A percentile compares a stretch with the other conserved stretches of the same genome.
phyloP scores from a whole-genome alignment of 2,797 vertebrate genomes.

The Ctenopoma kingsleyae region DNA sequence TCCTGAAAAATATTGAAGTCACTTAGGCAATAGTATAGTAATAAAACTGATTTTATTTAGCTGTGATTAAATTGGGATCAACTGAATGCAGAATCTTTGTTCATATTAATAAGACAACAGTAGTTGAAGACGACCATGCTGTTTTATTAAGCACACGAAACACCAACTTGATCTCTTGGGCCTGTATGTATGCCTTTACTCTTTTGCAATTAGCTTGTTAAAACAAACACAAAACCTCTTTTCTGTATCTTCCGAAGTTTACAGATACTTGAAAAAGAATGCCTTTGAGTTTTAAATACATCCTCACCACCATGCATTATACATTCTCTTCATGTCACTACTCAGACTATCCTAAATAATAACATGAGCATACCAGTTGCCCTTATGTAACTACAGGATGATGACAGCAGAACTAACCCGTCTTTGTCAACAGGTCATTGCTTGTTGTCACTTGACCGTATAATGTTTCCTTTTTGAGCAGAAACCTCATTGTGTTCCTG shows the following conservation, averaged over 20 bases:
- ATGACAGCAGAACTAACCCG: constrained; percentile 60
- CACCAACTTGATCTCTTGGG: constrained; percentile 24
- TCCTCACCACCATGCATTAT: constrained; percentile 34
- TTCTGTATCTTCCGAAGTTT: constrained; percentile 20
- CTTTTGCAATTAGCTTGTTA: not conserved
- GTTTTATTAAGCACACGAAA: constrained; percentile 21
- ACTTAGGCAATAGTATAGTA: not conserved
- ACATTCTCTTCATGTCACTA: constrained; percentile 51
- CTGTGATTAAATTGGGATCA: no score
- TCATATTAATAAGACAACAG: no score
- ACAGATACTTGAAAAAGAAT: constrained; percentile 38
- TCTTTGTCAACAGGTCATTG: constrained; percentile 63
- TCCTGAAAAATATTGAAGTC: not conserved
- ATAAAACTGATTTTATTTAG: not conserved
- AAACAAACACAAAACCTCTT: constrained; percentile 15
- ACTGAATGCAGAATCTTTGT: no score
- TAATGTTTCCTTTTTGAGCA: constrained; percentile 53
- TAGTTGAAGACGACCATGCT: no score
- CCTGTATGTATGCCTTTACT: constrained; percentile 9
- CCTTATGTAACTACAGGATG: constrained; percentile 68
- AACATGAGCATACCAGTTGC: constrained; percentile 35
- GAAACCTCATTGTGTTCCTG: constrained; percentile 50
- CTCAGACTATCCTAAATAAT: constrained; percentile 26
- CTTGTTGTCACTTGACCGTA: constrained; percentile 59
- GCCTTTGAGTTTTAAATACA: constrained; percentile 52